Base-by-base conservation (phyloP, 2,797 vertebrate species). In the Bradypus variegatus region DNA sequence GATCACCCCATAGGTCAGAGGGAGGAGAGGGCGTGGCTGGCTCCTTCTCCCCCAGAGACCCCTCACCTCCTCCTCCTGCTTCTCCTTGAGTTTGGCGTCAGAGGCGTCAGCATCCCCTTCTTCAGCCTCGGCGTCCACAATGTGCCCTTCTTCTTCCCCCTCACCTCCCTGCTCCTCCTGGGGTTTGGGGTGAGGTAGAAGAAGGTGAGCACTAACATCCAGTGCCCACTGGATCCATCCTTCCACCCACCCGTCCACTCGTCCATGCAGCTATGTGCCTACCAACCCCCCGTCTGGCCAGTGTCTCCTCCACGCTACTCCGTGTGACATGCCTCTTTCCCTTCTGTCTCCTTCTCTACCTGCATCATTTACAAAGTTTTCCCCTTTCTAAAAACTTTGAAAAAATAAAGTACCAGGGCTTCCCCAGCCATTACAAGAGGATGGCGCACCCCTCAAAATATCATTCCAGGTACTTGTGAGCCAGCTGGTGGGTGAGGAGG, bases 61-160 rank as follows among this genome's bases (percentile, higher is more conserved):
- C 48, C 83, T 94, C 96, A 99, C 99, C 98, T 99, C 99, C 72
- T 99, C 99, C 55, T 99, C 98, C 92, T 98, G 98, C 86, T 98
- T 99, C 94, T 97, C 97, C 95, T 93, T 98, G 79, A 97, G 97
- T 93, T 98, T 99, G 84, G 96, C 94, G 15, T 99, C 99, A 0
- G 98, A 98, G 23, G 99, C 99, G 10, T 99, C 99, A 0, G 98
- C 97, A 18, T 99, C 99, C 4, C 99, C 99, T 97, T 99, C 99
- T 15, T 98, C 97, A 9, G 97, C 98, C 94, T 98, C 98, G 31
- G 98, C 98, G 2, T 99, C 98, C 53, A 98, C 97, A 2, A 98
- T 97, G 78, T 90, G 96, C n/a, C 86, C 96, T 21, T 97, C 97
- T 12, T 97, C 96, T n/a, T 97, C 98, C 9, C 94, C 91, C 25